phyloP scores from a whole-genome alignment of 2,888 invertebrate species.

The Synergus laeviventris region DNA sequence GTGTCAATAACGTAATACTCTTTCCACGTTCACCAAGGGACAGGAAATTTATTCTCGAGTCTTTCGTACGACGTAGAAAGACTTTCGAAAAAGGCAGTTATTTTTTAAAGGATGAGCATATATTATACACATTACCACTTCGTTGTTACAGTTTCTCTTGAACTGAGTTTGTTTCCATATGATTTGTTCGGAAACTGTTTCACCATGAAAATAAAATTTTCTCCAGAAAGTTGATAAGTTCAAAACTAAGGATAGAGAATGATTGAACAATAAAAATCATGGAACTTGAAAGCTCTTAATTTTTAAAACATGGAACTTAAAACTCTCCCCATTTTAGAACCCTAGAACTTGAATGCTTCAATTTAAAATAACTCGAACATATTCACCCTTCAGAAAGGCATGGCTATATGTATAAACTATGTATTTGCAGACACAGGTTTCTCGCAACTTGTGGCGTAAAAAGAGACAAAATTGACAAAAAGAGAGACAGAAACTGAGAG shows the following conservation, averaged over 20 bases:
- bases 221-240: too few relatives aligned
- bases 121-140: not conserved
- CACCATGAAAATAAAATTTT: too few relatives aligned
- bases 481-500: slow-evolving; percentile 13
- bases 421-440: not conserved
- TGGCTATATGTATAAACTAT: not conserved
- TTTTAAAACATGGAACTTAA: not conserved
- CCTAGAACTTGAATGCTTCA: not conserved
- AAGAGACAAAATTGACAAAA: slow-evolving; percentile 27
- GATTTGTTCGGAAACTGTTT: too few relatives aligned
- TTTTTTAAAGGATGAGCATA: not conserved
- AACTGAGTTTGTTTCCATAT: not conserved
- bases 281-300: not conserved
- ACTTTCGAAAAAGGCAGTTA: slow-evolving; percentile 37
- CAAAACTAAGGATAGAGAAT: too few relatives aligned
- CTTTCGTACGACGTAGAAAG: not conserved
- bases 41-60: slow-evolving; percentile 11
- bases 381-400: not conserved
- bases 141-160: not conserved
- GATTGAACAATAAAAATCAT: not conserved
- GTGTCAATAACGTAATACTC: slow-evolving; percentile 38
- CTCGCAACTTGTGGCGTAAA: not conserved
- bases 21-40: slow-evolving; percentile 13
- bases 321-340: not conserved
- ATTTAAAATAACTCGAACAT: slow-evolving; percentile 8